Percentiles rank a stretch among this genome's conserved stretches.
Conservation (phyloP, 2,113 vertebrate species). For the Crotalus tigris region DNA sequence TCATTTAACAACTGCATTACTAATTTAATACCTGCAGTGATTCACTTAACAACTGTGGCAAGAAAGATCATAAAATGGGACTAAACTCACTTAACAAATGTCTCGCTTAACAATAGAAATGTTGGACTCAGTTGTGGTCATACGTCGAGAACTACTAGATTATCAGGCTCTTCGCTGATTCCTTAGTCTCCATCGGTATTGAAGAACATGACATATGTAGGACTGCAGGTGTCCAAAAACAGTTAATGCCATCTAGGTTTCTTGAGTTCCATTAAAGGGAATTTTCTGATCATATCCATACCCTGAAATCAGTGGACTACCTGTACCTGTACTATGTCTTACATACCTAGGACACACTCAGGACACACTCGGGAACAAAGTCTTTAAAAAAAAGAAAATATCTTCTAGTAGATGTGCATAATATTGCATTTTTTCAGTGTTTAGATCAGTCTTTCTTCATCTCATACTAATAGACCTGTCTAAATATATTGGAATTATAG, state of each 20-base stretch:
- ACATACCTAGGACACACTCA: too few relatives aligned
- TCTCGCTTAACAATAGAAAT: too few relatives aligned
- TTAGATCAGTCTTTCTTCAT: background rate
- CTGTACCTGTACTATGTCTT: too few relatives aligned
- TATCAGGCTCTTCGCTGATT: background rate
- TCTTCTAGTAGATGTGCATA: background rate
- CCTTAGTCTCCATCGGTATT: background rate
- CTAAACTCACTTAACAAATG: too few relatives aligned
- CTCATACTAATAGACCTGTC: background rate
- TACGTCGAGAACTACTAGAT: background rate
- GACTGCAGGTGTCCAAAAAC: background rate
- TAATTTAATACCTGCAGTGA: too few relatives aligned
- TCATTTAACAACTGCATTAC: too few relatives aligned
- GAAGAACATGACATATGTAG: background rate
- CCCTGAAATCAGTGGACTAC: background rate
- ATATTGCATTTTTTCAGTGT: background rate
- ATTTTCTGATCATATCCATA: background rate
- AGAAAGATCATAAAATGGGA: too few relatives aligned
- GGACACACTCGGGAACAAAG: background rate
- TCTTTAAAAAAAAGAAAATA: background rate
- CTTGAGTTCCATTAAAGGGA: background rate
- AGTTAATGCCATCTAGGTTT: background rate
- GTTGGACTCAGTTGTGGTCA: too few relatives aligned
- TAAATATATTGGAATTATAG: background rate
- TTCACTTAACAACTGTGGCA: too few relatives aligned